phyloP scores from a whole-genome alignment of 2,113 vertebrate genomes.

The Mirza zaza region DNA sequence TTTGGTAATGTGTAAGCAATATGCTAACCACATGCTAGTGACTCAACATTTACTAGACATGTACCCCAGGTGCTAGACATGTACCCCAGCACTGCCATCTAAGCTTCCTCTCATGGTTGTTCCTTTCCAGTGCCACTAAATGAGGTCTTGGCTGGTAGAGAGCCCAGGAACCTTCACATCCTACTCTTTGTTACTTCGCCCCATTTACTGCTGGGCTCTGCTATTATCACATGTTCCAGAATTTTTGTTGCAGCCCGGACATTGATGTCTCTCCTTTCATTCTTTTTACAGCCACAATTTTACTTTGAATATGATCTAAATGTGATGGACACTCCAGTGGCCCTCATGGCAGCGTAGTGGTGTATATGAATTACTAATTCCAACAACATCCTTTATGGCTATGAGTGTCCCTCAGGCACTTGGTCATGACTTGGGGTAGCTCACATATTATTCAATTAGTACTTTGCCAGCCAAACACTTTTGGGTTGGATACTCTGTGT shows the following conservation, averaged over 20 bases:
- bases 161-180: not conserved
- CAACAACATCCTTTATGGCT: not conserved
- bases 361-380: not conserved
- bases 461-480: not conserved
- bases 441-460: not conserved
- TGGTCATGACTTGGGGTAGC: not conserved
- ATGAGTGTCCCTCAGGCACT: not conserved
- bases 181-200: not conserved
- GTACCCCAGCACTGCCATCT: not conserved
- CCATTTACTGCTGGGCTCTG: not conserved
- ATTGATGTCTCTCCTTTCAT: not conserved
- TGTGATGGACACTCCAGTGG: not conserved
- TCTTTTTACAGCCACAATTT: not conserved
- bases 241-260: not conserved
- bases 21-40: not conserved
- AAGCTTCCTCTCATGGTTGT: not conserved
- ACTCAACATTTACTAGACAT: not conserved
- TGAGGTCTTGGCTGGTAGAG: not conserved
- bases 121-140: not conserved
- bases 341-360: too few relatives aligned
- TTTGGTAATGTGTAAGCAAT: not conserved
- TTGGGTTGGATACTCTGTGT: not conserved
- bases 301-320: not conserved
- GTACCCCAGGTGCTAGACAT: not conserved
- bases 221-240: not conserved